Evolutionary conservation across 2,888 invertebrate species (phyloP).

Genomic region (Leptinotarsa juncta): DNA sequence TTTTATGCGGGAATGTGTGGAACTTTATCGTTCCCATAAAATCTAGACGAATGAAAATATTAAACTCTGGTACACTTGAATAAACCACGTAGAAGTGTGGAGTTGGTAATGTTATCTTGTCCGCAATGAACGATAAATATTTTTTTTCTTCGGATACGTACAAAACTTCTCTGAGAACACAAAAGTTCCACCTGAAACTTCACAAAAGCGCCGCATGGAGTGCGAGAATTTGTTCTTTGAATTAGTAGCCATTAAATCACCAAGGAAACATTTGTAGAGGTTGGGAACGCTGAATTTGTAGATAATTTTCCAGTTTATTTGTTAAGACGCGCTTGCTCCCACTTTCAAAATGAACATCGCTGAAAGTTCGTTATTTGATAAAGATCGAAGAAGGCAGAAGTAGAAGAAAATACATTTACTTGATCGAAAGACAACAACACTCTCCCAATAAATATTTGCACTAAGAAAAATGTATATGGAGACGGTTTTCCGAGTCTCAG

Average conservation of each 20-base stretch:
- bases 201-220: not conserved
- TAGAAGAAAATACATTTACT: not conserved
- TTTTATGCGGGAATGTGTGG: no score
- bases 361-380: not conserved
- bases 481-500: no score
- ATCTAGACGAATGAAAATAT: not conserved
- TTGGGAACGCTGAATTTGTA: slow-evolving; percentile 1
- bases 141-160: not conserved
- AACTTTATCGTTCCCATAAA: not conserved
- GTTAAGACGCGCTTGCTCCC: not conserved
- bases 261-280: slow-evolving; percentile 6
- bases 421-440: not conserved
- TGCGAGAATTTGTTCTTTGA: slow-evolving; percentile 15
- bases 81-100: not conserved
- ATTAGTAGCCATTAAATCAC: slow-evolving; percentile 15
- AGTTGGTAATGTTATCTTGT: slow-evolving; percentile 1
- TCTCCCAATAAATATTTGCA: not conserved
- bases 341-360: not conserved
- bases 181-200: slow-evolving; percentile 12
- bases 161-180: not conserved
- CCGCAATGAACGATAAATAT: slow-evolving; percentile 8
- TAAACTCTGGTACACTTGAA: not conserved
- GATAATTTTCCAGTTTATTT: slow-evolving; percentile 12
- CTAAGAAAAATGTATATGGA: not conserved
- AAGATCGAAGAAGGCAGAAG: not conserved